Percentiles rank a stretch among this genome's conserved stretches.
Conservation (phyloP, 2,797 vertebrate species). For the Pangasius djambal region DNA sequence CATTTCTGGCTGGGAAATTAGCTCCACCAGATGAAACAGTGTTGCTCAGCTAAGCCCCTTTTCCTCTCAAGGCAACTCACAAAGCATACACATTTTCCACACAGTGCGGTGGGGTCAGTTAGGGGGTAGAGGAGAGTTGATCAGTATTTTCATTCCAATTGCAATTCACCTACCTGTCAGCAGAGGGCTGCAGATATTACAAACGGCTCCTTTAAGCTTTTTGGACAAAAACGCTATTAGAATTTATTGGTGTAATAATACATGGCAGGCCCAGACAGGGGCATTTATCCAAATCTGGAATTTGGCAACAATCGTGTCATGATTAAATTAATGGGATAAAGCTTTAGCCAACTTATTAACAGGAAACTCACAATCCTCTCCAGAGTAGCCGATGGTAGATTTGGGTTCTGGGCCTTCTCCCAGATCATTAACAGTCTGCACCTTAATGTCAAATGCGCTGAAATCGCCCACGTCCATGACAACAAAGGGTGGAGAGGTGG, state of each 20-base stretch:
- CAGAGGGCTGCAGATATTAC: not conserved
- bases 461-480: constrained; percentile 79
- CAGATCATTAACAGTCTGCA: constrained; percentile 82
- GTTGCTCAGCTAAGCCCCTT: not conserved
- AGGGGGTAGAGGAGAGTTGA: not conserved
- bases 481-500: constrained; percentile 68
- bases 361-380: constrained; percentile 85
- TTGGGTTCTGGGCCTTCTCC: constrained; percentile 83
- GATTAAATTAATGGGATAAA: not conserved
- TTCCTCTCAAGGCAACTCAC: not conserved
- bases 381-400: constrained; percentile 83
- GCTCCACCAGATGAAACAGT: not conserved
- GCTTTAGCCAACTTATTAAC: not conserved
- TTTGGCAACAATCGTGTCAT: not conserved
- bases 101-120: not conserved
- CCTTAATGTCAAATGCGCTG: constrained; percentile 86
- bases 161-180: not conserved
- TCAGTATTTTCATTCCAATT: not conserved
- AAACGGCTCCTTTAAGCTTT: not conserved
- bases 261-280: constrained; percentile 5
- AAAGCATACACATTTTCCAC: not conserved
- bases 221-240: not conserved
- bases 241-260: not conserved
- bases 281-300: constrained; percentile 10
- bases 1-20: not conserved